A percentile compares a stretch with the other conserved stretches of the same genome.
phyloP scores from a whole-genome alignment of 1,140 invertebrate genomes.

The Parasteatoda tepidariorum region DNA sequence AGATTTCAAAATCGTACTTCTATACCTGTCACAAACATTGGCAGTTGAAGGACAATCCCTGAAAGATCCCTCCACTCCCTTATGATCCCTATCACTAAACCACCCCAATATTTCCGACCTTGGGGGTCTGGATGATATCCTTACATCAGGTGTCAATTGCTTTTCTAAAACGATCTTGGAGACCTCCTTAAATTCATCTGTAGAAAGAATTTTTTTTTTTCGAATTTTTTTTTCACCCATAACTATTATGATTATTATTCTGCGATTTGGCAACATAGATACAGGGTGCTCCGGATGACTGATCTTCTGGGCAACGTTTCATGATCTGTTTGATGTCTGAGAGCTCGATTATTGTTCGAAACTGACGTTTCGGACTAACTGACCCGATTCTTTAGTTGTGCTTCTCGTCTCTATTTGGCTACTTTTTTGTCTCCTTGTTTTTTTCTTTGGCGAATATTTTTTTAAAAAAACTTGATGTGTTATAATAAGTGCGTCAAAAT shows the following conservation, averaged over 20 bases:
- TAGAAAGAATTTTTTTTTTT: not conserved
- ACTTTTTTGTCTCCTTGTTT: too few relatives aligned
- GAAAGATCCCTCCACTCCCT: not conserved
- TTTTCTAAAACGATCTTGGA: not conserved
- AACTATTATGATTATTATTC: conserved; percentile 13
- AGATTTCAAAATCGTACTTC: conserved; percentile 53
- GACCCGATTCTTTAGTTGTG: conserved; percentile 1
- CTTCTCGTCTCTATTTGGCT: not conserved
- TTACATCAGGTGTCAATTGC: conserved; percentile 41
- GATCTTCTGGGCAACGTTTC: conserved; percentile 6
- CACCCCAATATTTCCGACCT: not conserved
- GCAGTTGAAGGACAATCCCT: conserved; percentile 23
- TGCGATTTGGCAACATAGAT: not conserved
- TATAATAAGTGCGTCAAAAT: not conserved
- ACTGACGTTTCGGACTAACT: conserved; percentile 12
- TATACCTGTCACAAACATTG: conserved; percentile 51
- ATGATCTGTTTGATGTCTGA: not conserved
- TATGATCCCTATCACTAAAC: not conserved
- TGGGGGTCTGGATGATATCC: not conserved
- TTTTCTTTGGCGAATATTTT: not conserved
- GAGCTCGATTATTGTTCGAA: not conserved
- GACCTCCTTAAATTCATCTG: not conserved
- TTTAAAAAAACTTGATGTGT: not conserved
- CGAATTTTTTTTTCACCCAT: not conserved
- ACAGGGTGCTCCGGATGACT: not conserved